Conservation (phyloP, 2,888 invertebrate genomes). For the Sesamia inferens region DNA sequence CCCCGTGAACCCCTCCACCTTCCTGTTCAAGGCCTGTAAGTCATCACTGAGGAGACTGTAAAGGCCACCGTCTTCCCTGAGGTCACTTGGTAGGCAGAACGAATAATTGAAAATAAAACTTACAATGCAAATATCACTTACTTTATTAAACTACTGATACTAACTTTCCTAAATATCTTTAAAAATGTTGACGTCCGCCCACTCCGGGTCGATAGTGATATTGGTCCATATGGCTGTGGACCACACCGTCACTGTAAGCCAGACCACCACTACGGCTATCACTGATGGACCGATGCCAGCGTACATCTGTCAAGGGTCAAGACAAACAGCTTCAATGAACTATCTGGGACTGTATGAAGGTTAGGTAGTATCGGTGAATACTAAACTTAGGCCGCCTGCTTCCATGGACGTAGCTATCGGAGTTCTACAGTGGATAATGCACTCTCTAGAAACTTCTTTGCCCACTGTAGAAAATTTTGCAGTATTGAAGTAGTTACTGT, state of each 20-base stretch:
- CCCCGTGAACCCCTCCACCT: no score
- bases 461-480: no score
- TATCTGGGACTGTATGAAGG: neutral
- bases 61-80: no score
- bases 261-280: constrained; percentile 69
- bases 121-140: neutral
- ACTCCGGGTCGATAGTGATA: constrained; percentile 69
- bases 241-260: constrained; percentile 81
- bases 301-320: constrained; percentile 71
- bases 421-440: no score
- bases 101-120: neutral
- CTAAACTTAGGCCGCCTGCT: neutral
- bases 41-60: no score
- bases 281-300: constrained; percentile 78
- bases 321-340: neutral
- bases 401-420: neutral
- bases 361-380: neutral
- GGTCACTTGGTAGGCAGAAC: no score
- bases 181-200: constrained; percentile 68
- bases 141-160: constrained; percentile 21
- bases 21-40: no score
- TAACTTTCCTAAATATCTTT: constrained; percentile 28
- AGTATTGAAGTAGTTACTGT: no score
- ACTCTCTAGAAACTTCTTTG: no score
- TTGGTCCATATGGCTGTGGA: constrained; percentile 79